Base-by-base conservation (phyloP, 2,888 invertebrate species). In the Hermodice carunculata region DNA sequence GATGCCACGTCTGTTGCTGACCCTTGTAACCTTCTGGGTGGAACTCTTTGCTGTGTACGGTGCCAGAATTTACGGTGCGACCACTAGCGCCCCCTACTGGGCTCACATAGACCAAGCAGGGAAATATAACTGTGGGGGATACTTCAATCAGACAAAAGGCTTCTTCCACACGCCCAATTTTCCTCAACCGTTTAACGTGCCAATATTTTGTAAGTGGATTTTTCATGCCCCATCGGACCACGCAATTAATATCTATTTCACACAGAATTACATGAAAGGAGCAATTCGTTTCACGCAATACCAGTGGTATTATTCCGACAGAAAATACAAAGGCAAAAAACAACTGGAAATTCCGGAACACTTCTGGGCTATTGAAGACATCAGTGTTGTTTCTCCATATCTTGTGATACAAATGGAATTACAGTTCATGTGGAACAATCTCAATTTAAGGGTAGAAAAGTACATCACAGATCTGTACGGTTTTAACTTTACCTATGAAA, bases 401-500 rank as follows among this genome's bases (percentile, higher is more conserved):
- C 87, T 95, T 69, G 93, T 94, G 63, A 90, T 96, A 69, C 92
- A 93, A 71, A 90, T 96, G 77, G 88, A 89, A 46, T 89, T 95
- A 77, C 89, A 91, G 74, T 88, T 83, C 29, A 75, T 82, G 57
- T 79, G 78, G 22, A 84, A 86, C 61, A 59, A n/a, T n/a, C 92
- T 93, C 32, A 94, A 96, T 86, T 88, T 95, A 62, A 88, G 96
- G 4, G 94, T 94, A 0, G 87, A 94, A 70, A 91, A 93, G 80
- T 91, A 92, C 61, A 89, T 95, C 32, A 88, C 95, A 67, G 92
- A 94, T 69, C 94, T 95, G 43, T 95, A 92, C 82, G 96, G 96
- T 17, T 95, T 96, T 88, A 96, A 96, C 87, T 91, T 95, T 77
- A 96, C 95, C 29, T 96, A 95, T 84, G 94, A 95, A 81, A 91